A percentile compares a stretch with the other conserved stretches of the same genome.
Conservation (phyloP, 1,140 invertebrate genomes). For the Pseudomyrmex flavicornis region DNA sequence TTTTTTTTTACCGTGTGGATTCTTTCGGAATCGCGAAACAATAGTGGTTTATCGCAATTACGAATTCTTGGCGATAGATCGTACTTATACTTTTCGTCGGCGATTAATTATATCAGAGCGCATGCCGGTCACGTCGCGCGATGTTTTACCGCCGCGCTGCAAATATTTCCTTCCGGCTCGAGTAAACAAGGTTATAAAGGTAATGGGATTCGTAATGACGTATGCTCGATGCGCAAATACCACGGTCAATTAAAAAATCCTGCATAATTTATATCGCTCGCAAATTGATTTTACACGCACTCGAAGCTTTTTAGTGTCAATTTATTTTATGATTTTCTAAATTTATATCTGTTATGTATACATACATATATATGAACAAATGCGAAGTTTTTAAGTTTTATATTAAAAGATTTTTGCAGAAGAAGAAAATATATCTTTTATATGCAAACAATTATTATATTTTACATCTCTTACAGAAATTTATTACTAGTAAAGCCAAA, state of each 20-base stretch:
- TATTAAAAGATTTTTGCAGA: too few species aligned
- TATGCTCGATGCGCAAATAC: not conserved
- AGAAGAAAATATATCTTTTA: too few species aligned
- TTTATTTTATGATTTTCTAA: not conserved
- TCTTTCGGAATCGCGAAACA: slow-evolving; percentile 21
- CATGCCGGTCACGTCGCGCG: not conserved
- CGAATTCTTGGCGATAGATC: not conserved
- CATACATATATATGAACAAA: too few species aligned
- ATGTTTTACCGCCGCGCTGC: slow-evolving; percentile 42
- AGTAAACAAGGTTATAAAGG: slow-evolving; percentile 20
- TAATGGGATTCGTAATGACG: slow-evolving; percentile 32
- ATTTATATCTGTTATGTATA: not conserved
- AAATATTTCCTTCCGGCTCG: slow-evolving; percentile 55
- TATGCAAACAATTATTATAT: too few species aligned
- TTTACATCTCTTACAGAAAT: too few species aligned
- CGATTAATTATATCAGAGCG: slow-evolving; percentile 11
- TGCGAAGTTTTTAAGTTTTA: not conserved
- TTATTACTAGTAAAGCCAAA: too few species aligned
- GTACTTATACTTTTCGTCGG: not conserved
- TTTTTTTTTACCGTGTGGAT: not conserved
- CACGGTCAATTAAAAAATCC: not conserved
- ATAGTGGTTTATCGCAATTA: slow-evolving; percentile 19
- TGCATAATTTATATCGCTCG: not conserved
- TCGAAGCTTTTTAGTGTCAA: not conserved
- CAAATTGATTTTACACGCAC: not conserved